phyloP scores from a whole-genome alignment of 2,113 vertebrate species.

The Passer domesticus region DNA sequence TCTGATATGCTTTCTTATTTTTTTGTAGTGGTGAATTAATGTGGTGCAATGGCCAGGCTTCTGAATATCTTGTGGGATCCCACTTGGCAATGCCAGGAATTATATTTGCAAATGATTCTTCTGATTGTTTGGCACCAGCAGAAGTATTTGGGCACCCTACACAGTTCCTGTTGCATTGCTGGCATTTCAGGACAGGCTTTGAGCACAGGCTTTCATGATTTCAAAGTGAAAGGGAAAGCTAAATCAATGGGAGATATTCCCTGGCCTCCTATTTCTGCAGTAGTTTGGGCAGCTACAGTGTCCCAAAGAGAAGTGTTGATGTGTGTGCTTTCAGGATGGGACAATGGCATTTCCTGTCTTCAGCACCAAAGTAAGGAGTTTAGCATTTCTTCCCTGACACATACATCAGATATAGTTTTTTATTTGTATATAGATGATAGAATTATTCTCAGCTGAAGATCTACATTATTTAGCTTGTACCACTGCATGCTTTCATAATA shows the following conservation, averaged over 20 bases:
- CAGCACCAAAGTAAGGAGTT: not conserved
- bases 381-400: not conserved
- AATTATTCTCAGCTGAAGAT: not conserved
- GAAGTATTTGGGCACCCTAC: not conserved
- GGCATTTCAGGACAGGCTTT: not conserved
- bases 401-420: not conserved
- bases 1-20: not conserved
- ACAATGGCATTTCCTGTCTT: not conserved
- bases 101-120: not conserved
- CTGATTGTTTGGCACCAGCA: not conserved
- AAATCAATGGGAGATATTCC: not conserved
- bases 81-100: not conserved
- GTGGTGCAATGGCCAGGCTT: not conserved
- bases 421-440: not conserved
- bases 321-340: not conserved
- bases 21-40: not conserved
- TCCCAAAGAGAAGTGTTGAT: not conserved
- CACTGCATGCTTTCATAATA: not conserved
- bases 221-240: not conserved
- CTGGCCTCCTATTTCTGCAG: not conserved
- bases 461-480: not conserved
- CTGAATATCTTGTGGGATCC: not conserved
- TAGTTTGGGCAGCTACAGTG: not conserved
- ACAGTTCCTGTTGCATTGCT: not conserved
- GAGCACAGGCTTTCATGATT: not conserved